Evolutionary conservation across 2,888 invertebrate genomes (phyloP).

Genomic region (Pandemis cinnamomeana): DNA sequence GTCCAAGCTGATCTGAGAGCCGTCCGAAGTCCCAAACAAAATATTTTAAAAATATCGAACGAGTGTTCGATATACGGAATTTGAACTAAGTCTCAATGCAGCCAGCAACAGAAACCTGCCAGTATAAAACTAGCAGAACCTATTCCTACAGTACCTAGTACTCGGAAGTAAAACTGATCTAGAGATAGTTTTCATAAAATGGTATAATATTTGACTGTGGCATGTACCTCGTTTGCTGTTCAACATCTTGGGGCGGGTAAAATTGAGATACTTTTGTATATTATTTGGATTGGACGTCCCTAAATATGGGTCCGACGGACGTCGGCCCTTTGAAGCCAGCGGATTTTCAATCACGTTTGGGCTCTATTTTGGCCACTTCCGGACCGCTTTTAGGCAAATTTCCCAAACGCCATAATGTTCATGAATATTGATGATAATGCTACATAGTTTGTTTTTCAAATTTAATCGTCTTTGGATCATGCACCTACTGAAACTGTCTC

Average conservation of each 20-base stretch:
- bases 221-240: not conserved
- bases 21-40: too few relatives aligned
- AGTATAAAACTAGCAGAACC: too few relatives aligned
- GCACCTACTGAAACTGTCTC: too few relatives aligned
- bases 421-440: constrained; percentile 2
- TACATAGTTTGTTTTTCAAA: not conserved
- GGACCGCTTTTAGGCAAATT: constrained; percentile 6
- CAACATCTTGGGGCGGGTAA: not conserved
- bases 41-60: too few relatives aligned
- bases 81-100: too few relatives aligned
- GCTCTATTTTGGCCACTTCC: not conserved
- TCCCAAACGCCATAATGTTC: not conserved
- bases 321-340: not conserved
- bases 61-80: too few relatives aligned
- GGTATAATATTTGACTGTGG: not conserved
- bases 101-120: too few relatives aligned
- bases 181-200: too few relatives aligned
- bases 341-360: constrained; percentile 1
- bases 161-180: too few relatives aligned
- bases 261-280: not conserved
- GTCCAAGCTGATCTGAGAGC: too few relatives aligned
- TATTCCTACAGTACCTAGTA: too few relatives aligned
- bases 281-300: not conserved
- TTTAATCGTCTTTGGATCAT: too few relatives aligned
- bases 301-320: not conserved